phyloP scores from a whole-genome alignment of 2,888 invertebrate genomes.

The Trachelus tabidus region DNA sequence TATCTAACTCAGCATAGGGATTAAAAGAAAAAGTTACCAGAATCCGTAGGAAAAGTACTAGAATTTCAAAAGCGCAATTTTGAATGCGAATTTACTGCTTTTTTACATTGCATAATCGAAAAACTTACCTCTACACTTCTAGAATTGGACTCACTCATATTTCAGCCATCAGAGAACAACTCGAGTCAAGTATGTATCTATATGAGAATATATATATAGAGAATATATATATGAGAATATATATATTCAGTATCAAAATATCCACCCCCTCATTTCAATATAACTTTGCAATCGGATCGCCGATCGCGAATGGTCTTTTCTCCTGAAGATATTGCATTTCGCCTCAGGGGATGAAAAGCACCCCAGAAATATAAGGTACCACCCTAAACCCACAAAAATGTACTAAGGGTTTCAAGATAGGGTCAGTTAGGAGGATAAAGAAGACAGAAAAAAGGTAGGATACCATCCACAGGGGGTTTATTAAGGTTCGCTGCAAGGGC shows the following conservation, averaged over 20 bases:
- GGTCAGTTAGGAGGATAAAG: conserved; percentile 7
- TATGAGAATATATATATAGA: neutral
- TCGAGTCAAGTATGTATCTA: neutral
- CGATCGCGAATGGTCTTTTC: neutral
- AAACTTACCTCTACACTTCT: neutral
- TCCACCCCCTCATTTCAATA: neutral
- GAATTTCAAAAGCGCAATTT: neutral
- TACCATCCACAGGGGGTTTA: conserved; percentile 22
- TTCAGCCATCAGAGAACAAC: neutral
- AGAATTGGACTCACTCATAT: neutral
- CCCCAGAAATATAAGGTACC: neutral
- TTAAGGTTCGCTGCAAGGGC: conserved; percentile 8
- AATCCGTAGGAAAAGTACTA: neutral
- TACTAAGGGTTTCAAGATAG: neutral
- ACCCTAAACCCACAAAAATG: neutral
- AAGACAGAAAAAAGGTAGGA: conserved; percentile 16
- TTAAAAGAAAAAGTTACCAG: neutral
- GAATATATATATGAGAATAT: no score
- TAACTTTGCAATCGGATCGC: neutral
- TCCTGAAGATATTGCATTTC: neutral
- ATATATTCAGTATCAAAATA: neutral
- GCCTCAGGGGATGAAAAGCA: neutral
- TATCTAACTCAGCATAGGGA: neutral
- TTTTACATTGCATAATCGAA: neutral
- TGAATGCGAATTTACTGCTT: neutral